phyloP scores from a whole-genome alignment of 2,113 vertebrate species.

The Cromileptes altivelis region DNA sequence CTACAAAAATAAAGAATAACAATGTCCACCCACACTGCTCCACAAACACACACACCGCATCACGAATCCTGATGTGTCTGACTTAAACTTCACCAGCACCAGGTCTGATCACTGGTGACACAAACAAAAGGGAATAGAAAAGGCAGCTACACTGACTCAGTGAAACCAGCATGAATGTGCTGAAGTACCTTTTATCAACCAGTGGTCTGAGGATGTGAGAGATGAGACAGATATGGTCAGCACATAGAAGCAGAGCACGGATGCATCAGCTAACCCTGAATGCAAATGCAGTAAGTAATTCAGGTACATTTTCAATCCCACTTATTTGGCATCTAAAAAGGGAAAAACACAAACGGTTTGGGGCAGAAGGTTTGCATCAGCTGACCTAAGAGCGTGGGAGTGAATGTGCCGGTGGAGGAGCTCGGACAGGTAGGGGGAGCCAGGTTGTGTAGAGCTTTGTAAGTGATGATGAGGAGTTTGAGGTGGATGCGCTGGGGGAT shows the following conservation, averaged over 20 bases:
- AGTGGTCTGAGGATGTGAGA: background rate
- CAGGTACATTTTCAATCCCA: background rate
- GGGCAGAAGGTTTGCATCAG: too few species aligned
- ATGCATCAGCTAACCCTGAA: slow-evolving; percentile 7
- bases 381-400: too few species aligned
- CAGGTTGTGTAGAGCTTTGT: too few species aligned
- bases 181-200: background rate
- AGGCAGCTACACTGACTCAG: background rate
- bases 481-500: too few species aligned
- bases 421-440: too few species aligned
- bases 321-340: background rate
- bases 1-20: slow-evolving; percentile 13
- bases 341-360: background rate
- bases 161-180: background rate
- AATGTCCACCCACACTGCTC: background rate
- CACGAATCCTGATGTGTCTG: slow-evolving; percentile 16
- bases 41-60: slow-evolving; percentile 18
- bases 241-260: background rate
- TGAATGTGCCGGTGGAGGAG: too few species aligned
- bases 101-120: slow-evolving; percentile 13
- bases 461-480: too few species aligned
- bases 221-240: background rate
- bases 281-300: background rate
- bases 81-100: background rate
- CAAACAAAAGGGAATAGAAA: background rate